phyloP scores from a whole-genome alignment of 1,140 invertebrate species.

The Potamilus streckersoni region DNA sequence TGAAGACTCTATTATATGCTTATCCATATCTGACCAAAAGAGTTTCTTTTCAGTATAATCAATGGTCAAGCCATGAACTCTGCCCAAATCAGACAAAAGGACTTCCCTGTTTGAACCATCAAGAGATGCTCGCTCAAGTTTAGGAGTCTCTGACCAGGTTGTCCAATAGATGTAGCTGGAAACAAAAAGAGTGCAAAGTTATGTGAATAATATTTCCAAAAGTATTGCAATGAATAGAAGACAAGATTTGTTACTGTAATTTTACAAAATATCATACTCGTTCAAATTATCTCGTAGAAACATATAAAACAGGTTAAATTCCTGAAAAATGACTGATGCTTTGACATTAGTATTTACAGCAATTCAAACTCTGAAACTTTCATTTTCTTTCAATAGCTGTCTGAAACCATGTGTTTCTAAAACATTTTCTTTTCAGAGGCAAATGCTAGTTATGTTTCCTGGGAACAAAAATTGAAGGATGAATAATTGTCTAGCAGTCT shows the following conservation, averaged over 20 bases:
- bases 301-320: too few species aligned
- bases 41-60: conserved; percentile 86
- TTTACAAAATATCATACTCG: too few species aligned
- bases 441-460: not conserved
- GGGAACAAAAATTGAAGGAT: not conserved
- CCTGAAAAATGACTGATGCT: not conserved
- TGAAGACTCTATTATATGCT: conserved; percentile 73
- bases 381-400: not conserved
- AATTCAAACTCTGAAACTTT: not conserved
- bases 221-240: too few species aligned
- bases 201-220: too few species aligned
- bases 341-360: not conserved
- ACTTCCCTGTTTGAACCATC: conserved; percentile 82
- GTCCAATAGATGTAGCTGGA: conserved; percentile 89
- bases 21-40: conserved; percentile 78
- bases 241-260: too few species aligned
- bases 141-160: conserved; percentile 93
- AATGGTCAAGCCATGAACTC: conserved; percentile 76
- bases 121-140: conserved; percentile 95
- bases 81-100: conserved; percentile 71
- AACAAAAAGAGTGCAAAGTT: conserved; percentile 3
- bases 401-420: not conserved
- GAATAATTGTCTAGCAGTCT: too few species aligned
- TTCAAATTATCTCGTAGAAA: too few species aligned
- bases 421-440: not conserved